Base-by-base conservation (phyloP, 2,797 vertebrate species). In the Poecilia wingei region DNA sequence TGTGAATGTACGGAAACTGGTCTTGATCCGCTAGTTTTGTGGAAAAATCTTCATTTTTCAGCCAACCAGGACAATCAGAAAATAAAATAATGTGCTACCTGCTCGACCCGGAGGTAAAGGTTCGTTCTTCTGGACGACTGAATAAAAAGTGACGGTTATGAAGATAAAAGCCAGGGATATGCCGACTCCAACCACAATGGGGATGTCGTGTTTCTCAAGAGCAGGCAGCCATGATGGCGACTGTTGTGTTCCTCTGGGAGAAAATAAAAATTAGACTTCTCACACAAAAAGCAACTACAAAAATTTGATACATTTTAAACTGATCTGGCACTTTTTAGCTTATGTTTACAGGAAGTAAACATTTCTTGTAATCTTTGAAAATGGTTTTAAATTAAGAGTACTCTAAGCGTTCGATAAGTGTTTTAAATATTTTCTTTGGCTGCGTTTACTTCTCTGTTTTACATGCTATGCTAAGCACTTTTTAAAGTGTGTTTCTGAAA, bases 91-190 rank as follows among this genome's bases (percentile, higher is more conserved):
- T 76, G 73, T 79, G 87, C 91, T 82, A 96, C 96, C 95, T 93
- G 92, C 91, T 89, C 94, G 89, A 69, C 90, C 91, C 20, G 92
- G 87, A 33, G 93, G 92, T 55, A 74, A 70, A 2, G 93, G 85
- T 43, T 95, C 94, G 28, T 95, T 96, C 89, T 95, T 96, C 88
- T 95, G 96, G n/a, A 96, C 90, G 79, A 96, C 89, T 0, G 96
- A 96, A 77, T 96, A 97, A 87, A 97, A 96, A 28, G 93, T 94
- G 85, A 96, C 96, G 8, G 95, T 94, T 79, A 96, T 93, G 82
- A 96, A 96, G 86, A 97, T 97, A 87, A 97, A 95, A 25, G 95
- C 94, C 80, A 96, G 81, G 47, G 96, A 96, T 6, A 96, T 93
- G 1, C 95, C 95, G 28, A 96, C 96, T 80, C 96, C 96, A 57